A percentile compares a stretch with the other conserved stretches of the same genome.
Conservation (phyloP, 2,888 invertebrate genomes). For the Geotrupes spiniger region DNA sequence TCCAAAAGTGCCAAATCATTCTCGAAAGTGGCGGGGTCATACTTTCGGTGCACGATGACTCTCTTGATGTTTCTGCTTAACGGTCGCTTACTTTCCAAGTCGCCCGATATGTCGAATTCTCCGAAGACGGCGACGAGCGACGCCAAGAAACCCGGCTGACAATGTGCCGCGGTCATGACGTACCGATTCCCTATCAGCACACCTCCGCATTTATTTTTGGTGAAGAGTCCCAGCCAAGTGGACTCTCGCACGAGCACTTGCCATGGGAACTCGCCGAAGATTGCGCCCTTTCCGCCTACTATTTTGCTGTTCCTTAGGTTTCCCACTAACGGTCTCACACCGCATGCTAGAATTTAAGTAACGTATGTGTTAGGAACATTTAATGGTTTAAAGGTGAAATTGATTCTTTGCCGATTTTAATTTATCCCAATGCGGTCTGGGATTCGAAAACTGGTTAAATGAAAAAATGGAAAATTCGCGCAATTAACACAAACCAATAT, state of each 20-base stretch:
- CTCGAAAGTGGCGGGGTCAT: constrained; percentile 88
- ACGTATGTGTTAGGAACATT: too few relatives aligned
- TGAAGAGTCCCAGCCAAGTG: constrained; percentile 90
- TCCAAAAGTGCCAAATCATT: constrained; percentile 88
- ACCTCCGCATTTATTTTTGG: constrained; percentile 93
- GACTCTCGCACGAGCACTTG: constrained; percentile 88
- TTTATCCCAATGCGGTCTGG: too few relatives aligned
- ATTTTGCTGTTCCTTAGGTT: constrained; percentile 69
- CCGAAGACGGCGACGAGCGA: constrained; percentile 89
- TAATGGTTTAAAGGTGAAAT: too few relatives aligned
- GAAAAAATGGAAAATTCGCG: too few relatives aligned
- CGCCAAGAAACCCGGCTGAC: constrained; percentile 90
- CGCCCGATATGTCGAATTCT: constrained; percentile 85
- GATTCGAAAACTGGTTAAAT: too few relatives aligned
- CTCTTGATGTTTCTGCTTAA: constrained; percentile 79
- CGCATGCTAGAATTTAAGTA: constrained; percentile 70
- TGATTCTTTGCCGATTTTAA: too few relatives aligned
- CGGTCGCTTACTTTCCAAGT: constrained; percentile 73
- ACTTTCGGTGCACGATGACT: constrained; percentile 84
- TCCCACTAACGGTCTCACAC: constrained; percentile 71
- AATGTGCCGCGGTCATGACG: constrained; percentile 91
- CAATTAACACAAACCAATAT: too few relatives aligned
- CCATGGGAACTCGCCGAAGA: constrained; percentile 91
- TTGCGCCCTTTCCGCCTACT: constrained; percentile 84
- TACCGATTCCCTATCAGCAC: constrained; percentile 85